A percentile compares a stretch with the other conserved stretches of the same genome.
Conservation (phyloP, 2,113 vertebrate species). For the Onychostoma macrolepis region DNA sequence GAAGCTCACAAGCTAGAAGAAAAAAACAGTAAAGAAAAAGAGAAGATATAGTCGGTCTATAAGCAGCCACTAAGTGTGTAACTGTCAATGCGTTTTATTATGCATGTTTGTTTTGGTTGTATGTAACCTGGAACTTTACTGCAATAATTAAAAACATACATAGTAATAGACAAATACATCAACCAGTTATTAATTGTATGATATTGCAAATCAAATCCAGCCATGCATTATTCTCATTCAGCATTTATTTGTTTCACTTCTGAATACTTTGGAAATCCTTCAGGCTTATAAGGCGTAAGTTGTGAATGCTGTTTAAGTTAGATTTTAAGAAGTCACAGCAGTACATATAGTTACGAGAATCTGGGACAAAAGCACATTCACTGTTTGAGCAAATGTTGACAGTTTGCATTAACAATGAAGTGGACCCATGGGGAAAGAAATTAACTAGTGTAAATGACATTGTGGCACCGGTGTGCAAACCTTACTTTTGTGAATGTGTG, state of each 20-base stretch:
- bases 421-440: background rate
- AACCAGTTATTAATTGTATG: background rate
- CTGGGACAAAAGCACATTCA: background rate
- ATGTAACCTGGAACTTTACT: background rate
- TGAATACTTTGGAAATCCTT: background rate
- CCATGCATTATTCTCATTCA: background rate
- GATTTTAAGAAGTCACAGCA: background rate
- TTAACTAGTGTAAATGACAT: background rate
- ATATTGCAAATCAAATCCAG: background rate
- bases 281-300: background rate
- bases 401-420: background rate
- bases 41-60: background rate
- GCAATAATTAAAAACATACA: background rate
- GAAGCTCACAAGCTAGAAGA: background rate
- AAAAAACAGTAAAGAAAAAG: too few species aligned
- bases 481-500: background rate
- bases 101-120: background rate
- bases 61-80: background rate
- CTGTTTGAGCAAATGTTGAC: background rate
- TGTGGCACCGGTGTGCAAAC: background rate
- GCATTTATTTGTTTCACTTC: background rate
- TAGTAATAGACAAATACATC: background rate
- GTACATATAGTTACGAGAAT: slow-evolving; percentile 6
- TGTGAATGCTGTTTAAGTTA: background rate
- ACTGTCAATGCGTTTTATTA: background rate